phyloP scores from a whole-genome alignment of 2,888 invertebrate species.

The Mythimna impura region DNA sequence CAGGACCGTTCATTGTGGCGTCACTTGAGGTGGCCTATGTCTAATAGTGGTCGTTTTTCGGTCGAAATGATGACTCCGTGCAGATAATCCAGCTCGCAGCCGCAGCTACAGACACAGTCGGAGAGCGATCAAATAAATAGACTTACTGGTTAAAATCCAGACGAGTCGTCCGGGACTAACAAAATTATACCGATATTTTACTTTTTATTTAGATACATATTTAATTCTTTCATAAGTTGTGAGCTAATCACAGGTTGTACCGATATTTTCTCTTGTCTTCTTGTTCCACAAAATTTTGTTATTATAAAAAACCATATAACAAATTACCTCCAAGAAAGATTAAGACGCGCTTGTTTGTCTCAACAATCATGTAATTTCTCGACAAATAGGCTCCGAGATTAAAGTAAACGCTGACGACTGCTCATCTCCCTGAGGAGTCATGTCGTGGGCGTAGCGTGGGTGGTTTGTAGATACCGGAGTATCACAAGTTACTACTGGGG shows the following conservation, averaged over 20 bases:
- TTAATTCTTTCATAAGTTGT: not conserved
- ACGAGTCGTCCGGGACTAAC: not conserved
- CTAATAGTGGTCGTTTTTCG: too few species aligned
- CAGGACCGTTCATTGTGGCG: too few species aligned
- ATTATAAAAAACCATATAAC: not conserved
- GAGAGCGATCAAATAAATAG: not conserved
- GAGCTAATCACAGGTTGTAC: not conserved
- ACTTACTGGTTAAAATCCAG: not conserved
- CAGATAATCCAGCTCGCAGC: not conserved
- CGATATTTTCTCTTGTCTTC: not conserved
- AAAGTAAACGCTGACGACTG: constrained; percentile 12
- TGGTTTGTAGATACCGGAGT: not conserved
- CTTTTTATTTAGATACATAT: not conserved
- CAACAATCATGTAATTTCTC: not conserved
- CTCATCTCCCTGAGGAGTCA: constrained; percentile 3
- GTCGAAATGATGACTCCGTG: not conserved
- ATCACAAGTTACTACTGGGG: not conserved
- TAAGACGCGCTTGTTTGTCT: not conserved
- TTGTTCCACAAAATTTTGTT: too few species aligned
- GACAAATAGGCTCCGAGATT: not conserved
- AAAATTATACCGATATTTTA: not conserved
- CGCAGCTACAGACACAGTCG: not conserved
- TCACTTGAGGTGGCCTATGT: too few species aligned
- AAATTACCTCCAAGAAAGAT: not conserved
- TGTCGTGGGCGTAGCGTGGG: constrained; percentile 13